Percentiles rank a stretch among this genome's conserved stretches.
Conservation (phyloP, 2,888 invertebrate species). For the Tanaodytes sp. region DNA sequence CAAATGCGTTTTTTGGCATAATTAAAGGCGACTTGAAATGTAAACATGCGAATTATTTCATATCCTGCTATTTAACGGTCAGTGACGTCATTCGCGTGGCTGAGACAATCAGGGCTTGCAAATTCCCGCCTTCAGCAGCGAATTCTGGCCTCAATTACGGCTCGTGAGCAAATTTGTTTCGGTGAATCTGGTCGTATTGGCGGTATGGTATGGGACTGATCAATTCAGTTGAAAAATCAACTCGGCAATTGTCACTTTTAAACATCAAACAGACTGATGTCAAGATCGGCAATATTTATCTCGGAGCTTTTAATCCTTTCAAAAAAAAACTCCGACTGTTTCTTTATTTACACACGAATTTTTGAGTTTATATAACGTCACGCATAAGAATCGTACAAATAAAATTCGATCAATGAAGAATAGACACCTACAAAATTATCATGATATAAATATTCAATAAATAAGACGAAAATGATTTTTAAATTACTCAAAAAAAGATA, state of each 20-base stretch:
- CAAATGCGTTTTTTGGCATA: too few relatives aligned
- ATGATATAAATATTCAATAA: too few relatives aligned
- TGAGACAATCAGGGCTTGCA: slow-evolving; percentile 11
- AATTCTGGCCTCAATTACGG: slow-evolving; percentile 58
- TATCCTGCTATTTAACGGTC: slow-evolving; percentile 49
- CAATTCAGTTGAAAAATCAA: slow-evolving; percentile 40
- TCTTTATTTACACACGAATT: too few relatives aligned
- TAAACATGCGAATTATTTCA: slow-evolving; percentile 35
- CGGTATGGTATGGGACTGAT: too few relatives aligned
- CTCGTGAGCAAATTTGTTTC: slow-evolving; percentile 54
- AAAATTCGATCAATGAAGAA: too few relatives aligned
- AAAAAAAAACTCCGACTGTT: too few relatives aligned
- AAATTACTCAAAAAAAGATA: too few relatives aligned
- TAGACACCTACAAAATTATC: too few relatives aligned
- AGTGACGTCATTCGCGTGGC: slow-evolving; percentile 39
- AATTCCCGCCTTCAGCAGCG: slow-evolving; percentile 18
- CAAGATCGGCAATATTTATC: neutral
- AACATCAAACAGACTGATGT: slow-evolving; percentile 37
- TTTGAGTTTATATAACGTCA: too few relatives aligned
- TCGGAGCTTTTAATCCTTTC: too few relatives aligned
- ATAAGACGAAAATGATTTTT: too few relatives aligned
- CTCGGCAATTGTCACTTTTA: slow-evolving; percentile 56
- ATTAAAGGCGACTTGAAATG: slow-evolving; percentile 17
- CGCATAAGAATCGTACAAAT: too few relatives aligned
- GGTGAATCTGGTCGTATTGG: slow-evolving; percentile 59